Base-by-base conservation (phyloP, 2,888 invertebrate genomes). In the Penaeus monodon region DNA sequence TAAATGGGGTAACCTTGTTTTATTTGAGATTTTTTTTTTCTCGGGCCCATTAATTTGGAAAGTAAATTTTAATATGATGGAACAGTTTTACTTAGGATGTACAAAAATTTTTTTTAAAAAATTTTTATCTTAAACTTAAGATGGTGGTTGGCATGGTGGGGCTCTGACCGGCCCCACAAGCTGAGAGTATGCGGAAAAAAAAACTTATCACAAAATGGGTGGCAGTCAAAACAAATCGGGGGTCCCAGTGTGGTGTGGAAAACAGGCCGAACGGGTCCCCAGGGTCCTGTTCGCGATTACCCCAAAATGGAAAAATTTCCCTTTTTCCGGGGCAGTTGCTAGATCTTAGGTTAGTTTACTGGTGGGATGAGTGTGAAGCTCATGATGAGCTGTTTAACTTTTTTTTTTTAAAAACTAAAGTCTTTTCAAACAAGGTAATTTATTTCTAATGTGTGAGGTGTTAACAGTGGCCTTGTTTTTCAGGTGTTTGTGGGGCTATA, bases 171-270 rank as follows among this genome's bases (percentile, higher is more conserved):
- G 91, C 99, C 99, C 92, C 99, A 99, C 92, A 99, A 99, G 92
- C 99, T 0, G 98, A 99, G 92, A 96, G 95, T 88, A 94, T 94
- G 12, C 94, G 94, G 14, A 99, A 99, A 93, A 96, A 95, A 92
- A 94, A 94, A 57, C 94, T 99, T 76, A 99, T 99, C 90, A 95
- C 93, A 90, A 91, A 92, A 73, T 92, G 92, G 93, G 91, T 57
- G 97, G 97, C 6, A 96, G 93, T 97, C 79, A 93, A 92, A 92
- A 93, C 80, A 96, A 96, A 92, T 94, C 95, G 88, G 99, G 99
- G 1, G 98, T 99, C 97, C 97, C 0, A 94, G 99, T 73, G 99
- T 99, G 0, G 99, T 99, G 0, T 99, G 99, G 99, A n/a, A n/a
- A 97, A 97, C 92, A 94, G 99, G 91, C 98, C 98, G 0, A 94